Evolutionary conservation across 2,113 vertebrate genomes (phyloP).

Genomic region (Colistium nudipinnis): DNA sequence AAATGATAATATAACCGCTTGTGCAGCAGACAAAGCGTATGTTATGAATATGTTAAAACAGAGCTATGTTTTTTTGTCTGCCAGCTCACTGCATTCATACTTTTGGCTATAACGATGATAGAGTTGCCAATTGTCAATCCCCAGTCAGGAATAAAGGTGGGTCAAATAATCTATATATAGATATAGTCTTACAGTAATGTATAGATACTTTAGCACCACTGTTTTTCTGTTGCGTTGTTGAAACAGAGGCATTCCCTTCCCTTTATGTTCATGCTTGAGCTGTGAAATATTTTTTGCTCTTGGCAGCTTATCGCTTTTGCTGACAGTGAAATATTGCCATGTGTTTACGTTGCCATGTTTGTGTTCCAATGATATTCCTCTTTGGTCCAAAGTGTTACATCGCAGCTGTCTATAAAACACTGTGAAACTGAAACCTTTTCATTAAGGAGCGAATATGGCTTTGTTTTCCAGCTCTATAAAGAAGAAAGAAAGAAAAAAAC

Average conservation of each 20-base stretch:
- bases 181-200: background rate
- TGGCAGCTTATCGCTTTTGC: slow-evolving; percentile 14
- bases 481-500: background rate
- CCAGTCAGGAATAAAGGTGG: background rate
- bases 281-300: slow-evolving; percentile 3
- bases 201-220: background rate
- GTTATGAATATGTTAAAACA: slow-evolving; percentile 7
- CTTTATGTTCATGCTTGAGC: background rate
- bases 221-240: background rate
- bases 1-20: slow-evolving; percentile 16
- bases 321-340: slow-evolving; percentile 6
- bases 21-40: slow-evolving; percentile 13
- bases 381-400: background rate
- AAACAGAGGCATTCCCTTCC: background rate
- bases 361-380: background rate
- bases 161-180: slow-evolving; percentile 3
- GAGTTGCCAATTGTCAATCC: background rate
- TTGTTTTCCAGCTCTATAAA: background rate
- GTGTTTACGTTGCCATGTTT: background rate
- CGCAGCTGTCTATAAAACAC: background rate
- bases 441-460: background rate
- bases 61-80: background rate
- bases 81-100: background rate
- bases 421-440: background rate
- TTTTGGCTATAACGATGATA: slow-evolving; percentile 3